Base-by-base conservation (phyloP, 2,113 vertebrate genomes). In the Hoplias malabaricus region DNA sequence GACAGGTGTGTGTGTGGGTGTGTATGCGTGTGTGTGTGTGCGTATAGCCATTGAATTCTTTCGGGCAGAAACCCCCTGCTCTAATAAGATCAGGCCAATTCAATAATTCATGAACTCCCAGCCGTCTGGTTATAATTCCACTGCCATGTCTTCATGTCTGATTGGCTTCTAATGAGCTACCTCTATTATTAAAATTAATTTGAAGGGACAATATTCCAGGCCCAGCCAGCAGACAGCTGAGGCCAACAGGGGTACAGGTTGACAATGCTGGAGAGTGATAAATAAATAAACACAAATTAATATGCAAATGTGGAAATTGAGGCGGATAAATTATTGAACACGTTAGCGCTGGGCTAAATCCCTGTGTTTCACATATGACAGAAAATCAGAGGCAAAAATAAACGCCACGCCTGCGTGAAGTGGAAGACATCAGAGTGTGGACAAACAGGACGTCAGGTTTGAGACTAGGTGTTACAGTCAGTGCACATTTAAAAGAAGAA, bases 151-250 rank as follows among this genome's bases (percentile, higher is more conserved):
- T 87, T 87, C 87, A 84, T 84, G 87, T 92, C 84, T 91, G 92
- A 93, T 92, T 91, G 91, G 83, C 86, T 91, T 85, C 86, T 92
- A 93, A 93, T 90, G 90, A 92, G 90, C 85, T 83, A 82, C 81
- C 88, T 93, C 88, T 89, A 92, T 93, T 93, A 93, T 92, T 93
- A 89, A 93, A 92, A 90, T 89, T 85, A 87, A 92, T 91, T 90
- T 89, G 90, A 88, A 77, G 77, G 80, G 80, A 85, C 69, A 83
- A 81, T 83, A 84, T 88, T 73, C 66, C 50, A 70, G 69, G 13
- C 61, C 21, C 14, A 6, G 59, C 69, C 80, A 50, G 34, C 46
- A 48, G 72, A 78, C 76, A 75, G 78, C 61, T 19, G 27, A 73
- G 69, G 69, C 66, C 63, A 73, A 73, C 34, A 36, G 38, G 57